Conservation (phyloP, 2,113 vertebrate genomes). For the Podiceps cristatus region DNA sequence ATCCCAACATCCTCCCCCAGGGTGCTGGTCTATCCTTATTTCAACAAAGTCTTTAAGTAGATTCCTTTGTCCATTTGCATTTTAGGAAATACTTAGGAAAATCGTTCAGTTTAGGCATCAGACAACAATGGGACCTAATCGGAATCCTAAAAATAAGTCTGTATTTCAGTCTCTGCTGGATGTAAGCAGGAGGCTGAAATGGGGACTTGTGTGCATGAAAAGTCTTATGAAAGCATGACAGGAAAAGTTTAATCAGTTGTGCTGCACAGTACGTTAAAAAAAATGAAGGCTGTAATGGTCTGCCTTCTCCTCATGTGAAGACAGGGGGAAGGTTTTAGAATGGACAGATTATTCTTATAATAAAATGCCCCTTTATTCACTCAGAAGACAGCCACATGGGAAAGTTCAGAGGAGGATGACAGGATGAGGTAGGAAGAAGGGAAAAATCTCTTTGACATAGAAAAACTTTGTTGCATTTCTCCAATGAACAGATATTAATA, state of each 20-base stretch:
- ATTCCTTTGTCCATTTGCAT: neutral
- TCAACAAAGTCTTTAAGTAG: neutral
- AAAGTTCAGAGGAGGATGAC: neutral
- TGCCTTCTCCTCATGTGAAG: neutral
- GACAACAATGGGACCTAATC: neutral
- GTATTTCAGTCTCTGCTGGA: neutral
- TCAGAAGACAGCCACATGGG: neutral
- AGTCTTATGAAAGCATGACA: neutral
- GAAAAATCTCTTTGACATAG: constrained; percentile 48
- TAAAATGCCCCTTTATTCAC: neutral
- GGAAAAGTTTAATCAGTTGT: neutral
- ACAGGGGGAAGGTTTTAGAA: neutral
- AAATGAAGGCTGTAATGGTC: neutral
- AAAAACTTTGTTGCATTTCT: constrained; percentile 56
- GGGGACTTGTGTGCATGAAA: neutral
- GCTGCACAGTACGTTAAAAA: neutral
- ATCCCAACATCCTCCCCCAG: rapidly evolving
- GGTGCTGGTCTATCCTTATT: neutral
- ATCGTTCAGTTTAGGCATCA: neutral
- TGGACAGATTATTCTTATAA: neutral
- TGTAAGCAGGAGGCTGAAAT: neutral
- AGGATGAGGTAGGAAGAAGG: neutral
- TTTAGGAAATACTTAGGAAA: neutral
- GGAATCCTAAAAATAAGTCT: neutral
- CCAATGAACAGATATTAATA: constrained; percentile 26